phyloP scores from a whole-genome alignment of 2,888 invertebrate genomes.

The Archips xylosteana region DNA sequence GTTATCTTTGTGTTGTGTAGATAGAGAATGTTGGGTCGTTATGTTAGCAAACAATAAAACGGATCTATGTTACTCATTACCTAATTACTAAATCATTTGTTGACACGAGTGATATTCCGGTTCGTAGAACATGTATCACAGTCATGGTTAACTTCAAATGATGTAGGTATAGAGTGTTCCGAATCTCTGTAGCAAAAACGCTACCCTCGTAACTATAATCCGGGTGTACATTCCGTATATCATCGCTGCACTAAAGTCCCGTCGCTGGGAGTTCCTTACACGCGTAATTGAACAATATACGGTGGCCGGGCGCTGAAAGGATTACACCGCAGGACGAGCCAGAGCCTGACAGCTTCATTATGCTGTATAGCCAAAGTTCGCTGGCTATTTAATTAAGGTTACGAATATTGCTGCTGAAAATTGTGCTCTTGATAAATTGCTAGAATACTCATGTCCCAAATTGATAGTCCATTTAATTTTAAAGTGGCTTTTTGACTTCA shows the following conservation, averaged over 20 bases:
- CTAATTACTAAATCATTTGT: conserved; percentile 8
- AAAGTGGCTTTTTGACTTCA: background rate
- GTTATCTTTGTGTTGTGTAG: conserved; percentile 32
- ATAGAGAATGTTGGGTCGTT: conserved; percentile 24
- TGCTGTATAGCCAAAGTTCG: conserved; percentile 36
- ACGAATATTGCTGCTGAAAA: conserved; percentile 57
- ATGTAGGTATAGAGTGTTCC: background rate
- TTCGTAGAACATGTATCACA: conserved; percentile 1
- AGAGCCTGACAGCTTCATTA: conserved; percentile 39
- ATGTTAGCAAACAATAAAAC: conserved; percentile 34
- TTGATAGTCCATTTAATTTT: background rate
- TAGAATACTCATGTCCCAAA: conserved; percentile 4
- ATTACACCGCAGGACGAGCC: conserved; percentile 39
- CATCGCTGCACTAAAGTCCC: conserved; percentile 34
- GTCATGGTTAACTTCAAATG: conserved; percentile 4
- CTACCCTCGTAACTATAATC: conserved; percentile 3
- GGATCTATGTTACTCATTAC: conserved; percentile 34
- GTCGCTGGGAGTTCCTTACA: conserved; percentile 33
- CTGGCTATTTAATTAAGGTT: conserved; percentile 55
- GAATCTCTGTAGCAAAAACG: conserved; percentile 23
- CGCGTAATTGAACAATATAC: conserved; percentile 41
- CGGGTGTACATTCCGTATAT: conserved; percentile 25
- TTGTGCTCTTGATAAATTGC: conserved; percentile 43
- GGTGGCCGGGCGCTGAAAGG: conserved; percentile 39
- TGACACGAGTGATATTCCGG: background rate